Conservation (phyloP, 2,888 invertebrate species). For the Lithosia quadra region DNA sequence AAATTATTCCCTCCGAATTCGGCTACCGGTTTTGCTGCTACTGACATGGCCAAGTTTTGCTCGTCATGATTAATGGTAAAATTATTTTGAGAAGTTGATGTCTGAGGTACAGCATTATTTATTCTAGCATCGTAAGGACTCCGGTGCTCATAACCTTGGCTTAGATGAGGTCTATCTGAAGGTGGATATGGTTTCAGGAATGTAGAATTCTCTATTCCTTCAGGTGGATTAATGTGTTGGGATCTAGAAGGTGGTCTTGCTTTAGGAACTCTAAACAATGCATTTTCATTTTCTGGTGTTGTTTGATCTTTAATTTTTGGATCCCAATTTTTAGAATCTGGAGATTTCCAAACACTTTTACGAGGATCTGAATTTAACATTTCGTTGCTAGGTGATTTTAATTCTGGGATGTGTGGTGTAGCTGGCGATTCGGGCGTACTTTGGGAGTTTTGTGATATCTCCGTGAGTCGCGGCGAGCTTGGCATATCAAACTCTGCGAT, state of each 20-base stretch:
- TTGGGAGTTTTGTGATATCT: conserved; percentile 79
- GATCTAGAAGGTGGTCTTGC: conserved; percentile 89
- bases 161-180: conserved; percentile 77
- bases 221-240: conserved; percentile 83
- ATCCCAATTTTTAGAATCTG: conserved; percentile 82
- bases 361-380: conserved; percentile 66
- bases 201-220: conserved; percentile 83
- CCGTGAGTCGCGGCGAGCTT: conserved; percentile 77
- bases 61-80: conserved; percentile 82
- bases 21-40: conserved; percentile 65
- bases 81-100: conserved; percentile 71
- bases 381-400: conserved; percentile 78
- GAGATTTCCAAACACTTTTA: conserved; percentile 82
- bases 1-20: conserved; percentile 80
- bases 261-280: conserved; percentile 89
- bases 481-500: conserved; percentile 82
- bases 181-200: conserved; percentile 89
- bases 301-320: conserved; percentile 75
- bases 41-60: conserved; percentile 60
- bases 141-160: conserved; percentile 79
- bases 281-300: conserved; percentile 78
- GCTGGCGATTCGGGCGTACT: conserved; percentile 77
- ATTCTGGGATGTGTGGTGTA: conserved; percentile 72
- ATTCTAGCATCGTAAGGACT: conserved; percentile 77
- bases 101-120: conserved; percentile 61